Conservation (phyloP, 2,113 vertebrate genomes). For the Ammodytes dubius region DNA sequence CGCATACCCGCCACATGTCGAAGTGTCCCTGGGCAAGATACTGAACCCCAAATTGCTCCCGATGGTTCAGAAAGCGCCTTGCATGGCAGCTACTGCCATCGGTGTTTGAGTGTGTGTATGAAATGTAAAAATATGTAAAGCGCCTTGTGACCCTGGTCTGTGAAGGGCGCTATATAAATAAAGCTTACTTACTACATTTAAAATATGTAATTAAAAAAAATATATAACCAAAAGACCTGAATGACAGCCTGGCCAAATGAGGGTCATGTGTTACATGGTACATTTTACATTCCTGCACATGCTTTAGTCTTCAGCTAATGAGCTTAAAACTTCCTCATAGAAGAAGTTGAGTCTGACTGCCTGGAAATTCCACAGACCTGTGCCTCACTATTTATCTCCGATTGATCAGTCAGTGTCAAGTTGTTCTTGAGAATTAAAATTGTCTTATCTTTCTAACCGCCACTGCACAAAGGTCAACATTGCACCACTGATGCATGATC, state of each 20-base stretch:
- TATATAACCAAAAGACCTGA: not conserved
- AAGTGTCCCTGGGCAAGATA: no score
- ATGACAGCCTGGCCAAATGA: not conserved
- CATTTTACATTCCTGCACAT: constrained; percentile 37
- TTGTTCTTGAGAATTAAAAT: constrained; percentile 19
- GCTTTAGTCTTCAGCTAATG: constrained; percentile 20
- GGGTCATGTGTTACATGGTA: not conserved
- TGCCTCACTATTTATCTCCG: not conserved
- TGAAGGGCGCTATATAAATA: no score
- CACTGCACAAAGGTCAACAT: constrained; percentile 59
- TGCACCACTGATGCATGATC: constrained; percentile 24
- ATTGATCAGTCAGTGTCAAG: constrained; percentile 13
- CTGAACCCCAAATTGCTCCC: no score
- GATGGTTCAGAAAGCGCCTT: no score
- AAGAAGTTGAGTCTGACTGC: not conserved
- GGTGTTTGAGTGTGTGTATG: no score
- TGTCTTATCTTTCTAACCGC: not conserved
- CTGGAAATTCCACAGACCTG: not conserved
- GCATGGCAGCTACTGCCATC: no score
- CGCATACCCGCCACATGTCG: no score
- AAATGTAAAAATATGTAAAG: no score
- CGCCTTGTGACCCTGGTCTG: no score
- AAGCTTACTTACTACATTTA: no score
- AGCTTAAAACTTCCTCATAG: not conserved
- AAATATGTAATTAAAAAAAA: no score